Conservation (phyloP, 2,888 invertebrate genomes). For the Nomada goodeniana region DNA sequence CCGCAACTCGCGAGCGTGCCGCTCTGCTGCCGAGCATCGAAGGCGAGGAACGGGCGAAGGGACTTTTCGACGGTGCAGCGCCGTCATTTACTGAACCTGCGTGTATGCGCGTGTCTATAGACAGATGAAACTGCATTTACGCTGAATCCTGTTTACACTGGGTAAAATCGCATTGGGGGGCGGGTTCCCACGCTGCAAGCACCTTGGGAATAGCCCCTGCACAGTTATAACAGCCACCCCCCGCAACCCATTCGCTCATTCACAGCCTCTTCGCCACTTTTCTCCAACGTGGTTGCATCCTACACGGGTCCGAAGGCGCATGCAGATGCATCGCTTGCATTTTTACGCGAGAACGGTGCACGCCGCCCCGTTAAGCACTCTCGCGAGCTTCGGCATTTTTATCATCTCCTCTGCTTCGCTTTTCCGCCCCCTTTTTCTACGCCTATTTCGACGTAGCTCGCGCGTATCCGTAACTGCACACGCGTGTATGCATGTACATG, state of each 20-base stretch:
- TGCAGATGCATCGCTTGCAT: slow-evolving; percentile 64
- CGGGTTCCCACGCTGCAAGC: slow-evolving; percentile 66
- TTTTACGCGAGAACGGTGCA: slow-evolving; percentile 64
- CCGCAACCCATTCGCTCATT: neutral
- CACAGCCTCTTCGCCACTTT: slow-evolving; percentile 19
- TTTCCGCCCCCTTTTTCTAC: neutral
- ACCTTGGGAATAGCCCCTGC: slow-evolving; percentile 70
- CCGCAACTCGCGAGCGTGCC: neutral
- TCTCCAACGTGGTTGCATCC: slow-evolving; percentile 42
- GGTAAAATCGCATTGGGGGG: slow-evolving; percentile 68
- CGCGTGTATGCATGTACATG: neutral
- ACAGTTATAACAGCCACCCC: slow-evolving; percentile 60
- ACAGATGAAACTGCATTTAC: slow-evolving; percentile 71
- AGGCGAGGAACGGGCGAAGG: neutral
- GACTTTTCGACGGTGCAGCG: slow-evolving; percentile 63
- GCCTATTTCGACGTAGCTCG: neutral
- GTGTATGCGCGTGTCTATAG: slow-evolving; percentile 7
- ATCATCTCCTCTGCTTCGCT: slow-evolving; percentile 26
- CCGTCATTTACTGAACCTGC: slow-evolving; percentile 54
- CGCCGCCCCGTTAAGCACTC: slow-evolving; percentile 32
- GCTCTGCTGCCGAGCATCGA: neutral
- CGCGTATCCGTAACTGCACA: neutral
- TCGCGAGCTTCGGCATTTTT: slow-evolving; percentile 46
- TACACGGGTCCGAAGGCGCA: slow-evolving; percentile 26
- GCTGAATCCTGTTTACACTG: slow-evolving; percentile 73